Base-by-base conservation (phyloP, 1,140 invertebrate species). In the Anagrus nilaparvatae region DNA sequence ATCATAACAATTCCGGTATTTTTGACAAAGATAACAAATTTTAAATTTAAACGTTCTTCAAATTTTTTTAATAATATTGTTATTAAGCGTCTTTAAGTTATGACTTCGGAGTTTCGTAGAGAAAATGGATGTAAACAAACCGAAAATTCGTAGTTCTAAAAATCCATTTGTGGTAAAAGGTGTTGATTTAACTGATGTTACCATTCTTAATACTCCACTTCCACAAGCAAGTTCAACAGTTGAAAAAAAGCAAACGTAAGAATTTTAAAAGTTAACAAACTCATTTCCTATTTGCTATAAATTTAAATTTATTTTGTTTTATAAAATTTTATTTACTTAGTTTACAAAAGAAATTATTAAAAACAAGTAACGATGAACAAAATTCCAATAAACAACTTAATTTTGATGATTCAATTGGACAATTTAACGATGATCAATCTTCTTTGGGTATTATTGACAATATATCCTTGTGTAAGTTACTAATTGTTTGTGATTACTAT, bases 161-260 rank as follows among this genome's bases (percentile, higher is more conserved):
- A 29, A 29, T n/a, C 0, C 27, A 29, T n/a, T 5, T 29, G 12
- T 9, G 27, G 27, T 3, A 29, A 12, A 5, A 17, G 27, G 13
- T 36, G 4, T 23, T 4, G 47, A 55, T 36, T 49, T 55, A 7
- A 44, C 44, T 0, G 54, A 60, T 36, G 25, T 53, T 5, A 61
- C 61, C 8, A 25, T 63, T 14, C 33, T 59, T 31, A 53, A 40
- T 29, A 62, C 56, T 18, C 60, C 60, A 5, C 31, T 43, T 25
- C 63, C 63, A 6, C 58, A 61, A 47, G 63, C 63, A 21, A 37
- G 58, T 5, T 65, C 63, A 0, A 65, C 63, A 2, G 56, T 60
- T 19, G 50, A 56, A 27, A n/a, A n/a, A 2, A 35, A 16, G 1
- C 5, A 34, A 13, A 25, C 34, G 37, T 19, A 24, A 32, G 29